Base-by-base conservation (phyloP, 2,888 invertebrate genomes). In the Leistus spinibarbis region DNA sequence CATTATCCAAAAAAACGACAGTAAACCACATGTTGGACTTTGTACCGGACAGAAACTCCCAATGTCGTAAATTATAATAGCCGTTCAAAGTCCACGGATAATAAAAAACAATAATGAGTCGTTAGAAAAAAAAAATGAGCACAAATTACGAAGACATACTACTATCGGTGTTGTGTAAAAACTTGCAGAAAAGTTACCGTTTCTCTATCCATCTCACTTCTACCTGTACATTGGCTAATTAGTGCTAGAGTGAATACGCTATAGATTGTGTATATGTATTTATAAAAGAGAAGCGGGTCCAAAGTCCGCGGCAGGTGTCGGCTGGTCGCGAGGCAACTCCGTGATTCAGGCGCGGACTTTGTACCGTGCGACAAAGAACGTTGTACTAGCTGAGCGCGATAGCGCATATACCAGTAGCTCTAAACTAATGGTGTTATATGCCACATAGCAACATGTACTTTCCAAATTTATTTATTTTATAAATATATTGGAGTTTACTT, bases 271-370 rank as follows among this genome's bases (percentile, higher is more conserved):
- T 19, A 22, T 54, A 19, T n/a, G 16, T 22, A 16, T 69, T 23
- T 72, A 22, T 19, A 72, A 40, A 71, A 56, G 40, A 70, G 24
- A 60, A 40, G 22, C 70, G 85, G 83, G 88, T 88, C 83, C 87
- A 87, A 88, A 88, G 88, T 88, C 87, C 87, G 81, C 85, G 84
- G 86, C 76, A 69, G 68, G 73, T 76, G 76, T 66, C 54, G 13
- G 60, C 64, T 65, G 54, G 67, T 65, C 73, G 56, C 73, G 67
- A 66, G 73, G 73, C 73, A 57, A 71, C 66, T 76, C 71, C 68
- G 67, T 76, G 69, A 77, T 74, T 77, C 77, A 77, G 77, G 63
- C 67, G 22, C 76, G 78, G 78, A 78, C 78, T 78, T 78, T 78
- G 78, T 69, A 78, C 78, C 65, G 74, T 72, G 76, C 68, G 70